Evolutionary conservation across 2,797 vertebrate genomes (phyloP).

Genomic region (Macroramphosus scolopax): DNA sequence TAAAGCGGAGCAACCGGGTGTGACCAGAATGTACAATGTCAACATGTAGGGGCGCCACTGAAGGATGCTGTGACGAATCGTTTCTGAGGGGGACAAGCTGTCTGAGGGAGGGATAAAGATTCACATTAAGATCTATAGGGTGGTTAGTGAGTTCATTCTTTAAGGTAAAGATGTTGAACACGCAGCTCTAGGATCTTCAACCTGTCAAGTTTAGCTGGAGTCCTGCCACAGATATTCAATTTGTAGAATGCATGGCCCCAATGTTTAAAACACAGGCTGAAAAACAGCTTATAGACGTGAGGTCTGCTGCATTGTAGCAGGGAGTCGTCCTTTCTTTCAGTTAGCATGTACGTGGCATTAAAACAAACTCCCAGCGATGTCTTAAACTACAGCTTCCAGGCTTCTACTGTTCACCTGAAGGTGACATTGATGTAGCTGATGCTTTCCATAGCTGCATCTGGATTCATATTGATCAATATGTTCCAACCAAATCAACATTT

Average conservation of each 20-base stretch:
- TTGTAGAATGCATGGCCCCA: conserved; percentile 25
- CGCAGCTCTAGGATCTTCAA: neutral
- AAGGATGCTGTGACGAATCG: conserved; percentile 14
- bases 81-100: conserved; percentile 18
- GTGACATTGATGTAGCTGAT: conserved; percentile 69
- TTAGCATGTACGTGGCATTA: neutral
- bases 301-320: conserved; percentile 26
- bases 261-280: conserved; percentile 30
- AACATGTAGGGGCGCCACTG: neutral
- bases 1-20: conserved; percentile 45
- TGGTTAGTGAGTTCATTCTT: conserved; percentile 37
- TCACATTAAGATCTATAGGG: conserved; percentile 19
- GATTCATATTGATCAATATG: conserved; percentile 67
- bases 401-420: conserved; percentile 51
- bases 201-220: conserved; percentile 16
- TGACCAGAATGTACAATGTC: conserved; percentile 35
- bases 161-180: conserved; percentile 31
- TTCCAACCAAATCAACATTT: conserved; percentile 62
- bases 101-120: conserved; percentile 25
- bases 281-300: conserved; percentile 25
- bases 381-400: conserved; percentile 21
- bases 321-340: conserved; percentile 7
- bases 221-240: conserved; percentile 29
- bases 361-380: conserved; percentile 14
- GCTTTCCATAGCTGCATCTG: conserved; percentile 63